A percentile compares a stretch with the other conserved stretches of the same genome.
Conservation (phyloP, 2,113 vertebrate species). For the Nanorana parkeri region DNA sequence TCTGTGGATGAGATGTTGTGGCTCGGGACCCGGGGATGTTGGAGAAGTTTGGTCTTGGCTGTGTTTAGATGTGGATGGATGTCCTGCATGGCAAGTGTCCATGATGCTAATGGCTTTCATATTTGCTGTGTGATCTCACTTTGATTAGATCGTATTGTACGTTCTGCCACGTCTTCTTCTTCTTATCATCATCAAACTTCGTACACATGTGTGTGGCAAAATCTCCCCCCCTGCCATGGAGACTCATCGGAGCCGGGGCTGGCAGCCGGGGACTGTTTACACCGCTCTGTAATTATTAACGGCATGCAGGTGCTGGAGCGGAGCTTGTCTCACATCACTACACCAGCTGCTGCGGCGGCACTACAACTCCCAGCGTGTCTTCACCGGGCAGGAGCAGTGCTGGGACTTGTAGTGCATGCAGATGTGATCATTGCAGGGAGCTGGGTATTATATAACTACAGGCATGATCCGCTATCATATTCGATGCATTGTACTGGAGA, state of each 20-base stretch:
- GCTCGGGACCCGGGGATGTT: too few species aligned
- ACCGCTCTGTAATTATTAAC: conserved; percentile 22
- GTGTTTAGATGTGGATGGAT: not conserved
- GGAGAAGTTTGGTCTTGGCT: not conserved
- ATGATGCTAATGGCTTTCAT: not conserved
- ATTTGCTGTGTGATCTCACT: too few species aligned
- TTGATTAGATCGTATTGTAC: not conserved
- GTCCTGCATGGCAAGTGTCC: not conserved
- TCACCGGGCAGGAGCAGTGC: not conserved
- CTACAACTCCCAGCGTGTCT: not conserved
- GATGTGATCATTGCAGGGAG: too few species aligned
- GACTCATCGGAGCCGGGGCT: too few species aligned
- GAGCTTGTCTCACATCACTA: not conserved
- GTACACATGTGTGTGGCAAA: not conserved
- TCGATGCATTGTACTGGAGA: too few species aligned
- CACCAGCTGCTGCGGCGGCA: not conserved
- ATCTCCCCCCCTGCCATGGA: too few species aligned
- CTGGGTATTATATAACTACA: too few species aligned
- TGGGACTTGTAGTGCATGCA: not conserved
- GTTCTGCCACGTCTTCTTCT: not conserved
- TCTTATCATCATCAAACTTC: too few species aligned
- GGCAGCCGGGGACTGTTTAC: not conserved
- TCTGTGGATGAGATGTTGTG: too few species aligned
- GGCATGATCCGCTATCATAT: too few species aligned
- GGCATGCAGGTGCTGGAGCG: not conserved